Evolutionary conservation across 2,888 invertebrate genomes (phyloP).

Genomic region (Acrobasis suavella): DNA sequence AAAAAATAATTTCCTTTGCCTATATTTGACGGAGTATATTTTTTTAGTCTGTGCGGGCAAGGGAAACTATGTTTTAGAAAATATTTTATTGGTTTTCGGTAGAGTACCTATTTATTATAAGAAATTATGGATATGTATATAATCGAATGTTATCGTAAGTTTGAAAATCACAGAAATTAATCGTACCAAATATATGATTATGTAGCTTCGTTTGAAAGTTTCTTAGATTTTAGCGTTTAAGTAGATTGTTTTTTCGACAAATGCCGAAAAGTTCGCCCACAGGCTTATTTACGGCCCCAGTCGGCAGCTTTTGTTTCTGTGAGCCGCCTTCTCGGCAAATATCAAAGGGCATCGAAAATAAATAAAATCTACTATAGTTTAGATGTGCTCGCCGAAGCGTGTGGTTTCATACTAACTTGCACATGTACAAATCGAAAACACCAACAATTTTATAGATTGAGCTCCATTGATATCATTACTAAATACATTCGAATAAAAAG

Average conservation of each 20-base stretch:
- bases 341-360: no score
- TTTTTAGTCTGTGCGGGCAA: constrained; percentile 28
- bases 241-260: constrained; percentile 14
- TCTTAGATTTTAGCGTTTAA: constrained; percentile 37
- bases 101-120: constrained; percentile 28
- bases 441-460: constrained; percentile 11
- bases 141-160: constrained; percentile 31
- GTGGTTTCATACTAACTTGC: constrained; percentile 14
- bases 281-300: no score
- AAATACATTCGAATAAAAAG: constrained; percentile 12
- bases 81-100: constrained; percentile 27
- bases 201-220: constrained; percentile 44
- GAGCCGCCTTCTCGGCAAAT: no score
- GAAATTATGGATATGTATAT: constrained; percentile 27
- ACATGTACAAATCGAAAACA: constrained; percentile 21
- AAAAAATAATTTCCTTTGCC: constrained; percentile 25
- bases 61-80: constrained; percentile 25
- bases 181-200: constrained; percentile 38
- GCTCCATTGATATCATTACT: constrained; percentile 2
- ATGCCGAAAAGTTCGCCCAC: no score
- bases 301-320: no score
- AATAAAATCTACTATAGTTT: not conserved
- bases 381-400: not conserved
- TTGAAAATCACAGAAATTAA: constrained; percentile 27
- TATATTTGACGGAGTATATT: constrained; percentile 22